Base-by-base conservation (phyloP, 2,888 invertebrate species). In the Acrobasis consociella region DNA sequence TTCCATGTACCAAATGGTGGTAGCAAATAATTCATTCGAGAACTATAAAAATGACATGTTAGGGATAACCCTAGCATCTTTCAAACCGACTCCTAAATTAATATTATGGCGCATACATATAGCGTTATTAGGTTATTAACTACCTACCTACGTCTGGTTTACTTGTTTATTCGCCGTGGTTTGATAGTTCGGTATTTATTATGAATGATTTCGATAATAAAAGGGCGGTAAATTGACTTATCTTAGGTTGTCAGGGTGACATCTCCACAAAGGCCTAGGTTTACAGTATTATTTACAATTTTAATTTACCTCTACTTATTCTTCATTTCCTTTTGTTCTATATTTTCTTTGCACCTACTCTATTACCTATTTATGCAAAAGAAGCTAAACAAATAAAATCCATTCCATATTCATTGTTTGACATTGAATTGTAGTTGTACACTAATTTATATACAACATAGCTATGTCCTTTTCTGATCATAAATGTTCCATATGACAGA, bases 101-200 rank as follows among this genome's bases (percentile, higher is more conserved):
- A 74, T 73, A 72, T 67, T 76, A 78, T 77, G 82, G 83, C 85
- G 84, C 81, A 83, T 80, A 31, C 22, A 22, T 22, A 22, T 22
- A n/a, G n/a, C n/a, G n/a, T n/a, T n/a, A n/a, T n/a, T n/a, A n/a
- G n/a, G n/a, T n/a, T n/a, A n/a, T 22, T 22, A 5, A 2, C 22
- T 22, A 79, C 81, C 76, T 81, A 8, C 37, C n/a, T 38, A 3
- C 38, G 37, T 8, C 15, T 37, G 53, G 37, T 53, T 53, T 37
- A 38, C n/a, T 10, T 46, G 46, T n/a, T 46, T 37, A 50, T 53
- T 37, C 15, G n/a, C 37, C 52, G 9, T 17, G 46, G 5, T 46
- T 46, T 46, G 46, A 46, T 11, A n/a, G n/a, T 46, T 46, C 31
- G 11, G 13, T 17, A 13, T 13, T 7, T 13, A 31, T 7, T 31